A percentile compares a stretch with the other conserved stretches of the same genome.
phyloP scores from a whole-genome alignment of 1,140 invertebrate genomes.

The Eupeodes corollae region DNA sequence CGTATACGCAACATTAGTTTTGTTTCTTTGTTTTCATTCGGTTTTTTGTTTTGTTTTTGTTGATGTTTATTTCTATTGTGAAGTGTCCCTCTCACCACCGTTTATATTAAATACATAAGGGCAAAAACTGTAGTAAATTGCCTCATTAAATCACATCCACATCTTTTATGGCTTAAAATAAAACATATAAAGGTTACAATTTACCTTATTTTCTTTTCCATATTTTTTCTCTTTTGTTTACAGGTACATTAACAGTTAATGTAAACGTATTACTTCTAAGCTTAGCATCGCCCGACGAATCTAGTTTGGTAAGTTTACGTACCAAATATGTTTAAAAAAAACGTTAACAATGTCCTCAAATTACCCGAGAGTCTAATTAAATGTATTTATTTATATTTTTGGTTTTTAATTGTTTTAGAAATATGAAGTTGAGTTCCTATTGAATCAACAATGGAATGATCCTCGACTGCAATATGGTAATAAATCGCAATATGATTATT shows the following conservation, averaged over 20 bases:
- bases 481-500: constrained; percentile 68
- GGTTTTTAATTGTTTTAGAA: constrained; percentile 47
- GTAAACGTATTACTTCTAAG: constrained; percentile 85
- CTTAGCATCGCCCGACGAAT: constrained; percentile 87
- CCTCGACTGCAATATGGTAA: constrained; percentile 74
- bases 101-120: no score
- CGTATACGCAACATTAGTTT: no score
- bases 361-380: not conserved
- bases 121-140: no score
- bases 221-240: constrained; percentile 33
- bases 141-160: no score
- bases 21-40: no score
- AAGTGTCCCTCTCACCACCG: no score
- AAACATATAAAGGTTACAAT: not conserved
- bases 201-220: not conserved
- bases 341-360: no score
- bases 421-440: constrained; percentile 87
- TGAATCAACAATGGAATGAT: constrained; percentile 85
- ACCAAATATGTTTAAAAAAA: constrained; percentile 1
- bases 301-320: constrained; percentile 70
- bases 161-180: no score
- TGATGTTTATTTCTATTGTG: no score
- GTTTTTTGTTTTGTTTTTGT: no score
- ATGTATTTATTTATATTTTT: not conserved
- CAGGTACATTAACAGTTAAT: constrained; percentile 81